Evolutionary conservation across 2,113 vertebrate genomes (phyloP).

Genomic region (Asarcornis scutulata): DNA sequence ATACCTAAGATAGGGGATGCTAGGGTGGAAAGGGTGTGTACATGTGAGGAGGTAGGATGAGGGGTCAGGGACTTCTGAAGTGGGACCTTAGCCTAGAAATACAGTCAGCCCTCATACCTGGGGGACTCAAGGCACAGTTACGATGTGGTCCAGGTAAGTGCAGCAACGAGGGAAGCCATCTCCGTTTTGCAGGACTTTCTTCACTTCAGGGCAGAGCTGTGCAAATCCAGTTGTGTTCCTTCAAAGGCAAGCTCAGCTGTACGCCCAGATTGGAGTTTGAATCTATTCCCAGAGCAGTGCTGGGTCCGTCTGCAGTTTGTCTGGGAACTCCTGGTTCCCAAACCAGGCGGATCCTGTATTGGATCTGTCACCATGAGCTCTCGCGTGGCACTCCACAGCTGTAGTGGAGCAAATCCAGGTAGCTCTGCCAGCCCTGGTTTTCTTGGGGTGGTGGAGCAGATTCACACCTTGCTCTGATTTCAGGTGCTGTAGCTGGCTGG

Average conservation of each 20-base stretch:
- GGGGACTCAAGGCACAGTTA: background rate
- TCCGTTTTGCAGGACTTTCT: background rate
- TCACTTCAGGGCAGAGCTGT: background rate
- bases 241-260: background rate
- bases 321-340: background rate
- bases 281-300: background rate
- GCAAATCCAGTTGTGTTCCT: background rate
- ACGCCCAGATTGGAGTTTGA: fast-evolving
- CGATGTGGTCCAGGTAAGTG: background rate
- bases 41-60: background rate
- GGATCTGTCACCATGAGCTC: background rate
- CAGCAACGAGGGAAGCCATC: background rate
- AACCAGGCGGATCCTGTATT: background rate
- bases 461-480: background rate
- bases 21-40: background rate
- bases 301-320: background rate
- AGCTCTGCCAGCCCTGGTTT: background rate
- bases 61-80: background rate
- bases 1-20: background rate
- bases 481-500: background rate
- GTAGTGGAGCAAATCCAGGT: background rate
- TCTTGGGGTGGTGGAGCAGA: background rate
- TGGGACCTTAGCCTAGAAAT: background rate
- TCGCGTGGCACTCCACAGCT: fast-evolving
- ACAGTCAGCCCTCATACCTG: fast-evolving